These are phyloP conservation scores for Phortica magna DNA, from an alignment of 2,888 invertebrate genomes.

Conservation along the genomic window DNA sequence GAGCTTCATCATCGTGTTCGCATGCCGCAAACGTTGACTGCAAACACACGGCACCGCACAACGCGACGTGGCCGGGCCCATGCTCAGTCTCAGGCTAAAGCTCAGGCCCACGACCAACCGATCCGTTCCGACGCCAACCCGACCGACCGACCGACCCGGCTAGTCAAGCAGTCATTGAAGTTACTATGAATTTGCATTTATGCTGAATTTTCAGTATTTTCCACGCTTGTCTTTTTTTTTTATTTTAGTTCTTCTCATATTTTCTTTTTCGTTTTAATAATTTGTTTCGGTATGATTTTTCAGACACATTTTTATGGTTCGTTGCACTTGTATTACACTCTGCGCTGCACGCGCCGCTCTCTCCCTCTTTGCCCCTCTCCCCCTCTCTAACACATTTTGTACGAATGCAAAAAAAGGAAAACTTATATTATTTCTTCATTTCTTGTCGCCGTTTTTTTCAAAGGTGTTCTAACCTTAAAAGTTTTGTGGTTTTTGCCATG, in stretches of 20 bases:
- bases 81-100: constrained; percentile 33
- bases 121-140: background rate
- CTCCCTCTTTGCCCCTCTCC: background rate
- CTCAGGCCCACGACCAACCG: constrained; percentile 38
- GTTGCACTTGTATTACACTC: constrained; percentile 53
- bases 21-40: background rate
- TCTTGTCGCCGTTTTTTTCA: background rate
- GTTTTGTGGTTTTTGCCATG: constrained; percentile 18
- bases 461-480: constrained; percentile 26
- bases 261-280: constrained; percentile 60
- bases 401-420: constrained; percentile 18
- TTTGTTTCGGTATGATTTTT: constrained; percentile 53
- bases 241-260: constrained; percentile 40
- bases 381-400: background rate
- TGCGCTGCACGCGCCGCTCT: no score
- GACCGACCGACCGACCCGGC: background rate
- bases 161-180: background rate
- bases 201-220: constrained; percentile 30
- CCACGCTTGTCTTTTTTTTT: constrained; percentile 5
- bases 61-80: constrained; percentile 2
- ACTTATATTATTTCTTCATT: background rate
- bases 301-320: constrained; percentile 49
- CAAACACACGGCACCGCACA: no score
- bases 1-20: constrained; percentile 54
- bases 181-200: constrained; percentile 31